A percentile compares a stretch with the other conserved stretches of the same genome.
These are phyloP conservation scores for Benthosema pterotum DNA, from an alignment of 2,797 vertebrate genomes.

Conservation along the genomic window DNA sequence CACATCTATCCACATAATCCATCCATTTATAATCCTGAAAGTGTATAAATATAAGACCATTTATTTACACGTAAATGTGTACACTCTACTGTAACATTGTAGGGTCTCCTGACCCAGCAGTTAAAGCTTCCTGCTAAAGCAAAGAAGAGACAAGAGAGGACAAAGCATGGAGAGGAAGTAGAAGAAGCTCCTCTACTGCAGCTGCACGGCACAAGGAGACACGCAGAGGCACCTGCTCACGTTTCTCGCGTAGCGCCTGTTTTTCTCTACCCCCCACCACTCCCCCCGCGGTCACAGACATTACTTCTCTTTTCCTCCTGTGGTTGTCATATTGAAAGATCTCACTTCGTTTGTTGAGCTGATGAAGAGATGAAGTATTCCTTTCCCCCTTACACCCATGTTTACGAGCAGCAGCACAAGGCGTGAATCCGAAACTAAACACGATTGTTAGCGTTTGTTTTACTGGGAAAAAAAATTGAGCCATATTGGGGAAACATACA, in stretches of 20 bases:
- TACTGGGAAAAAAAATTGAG: slow-evolving; percentile 46
- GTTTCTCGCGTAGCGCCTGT: slow-evolving; percentile 68
- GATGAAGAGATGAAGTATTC: slow-evolving; percentile 51
- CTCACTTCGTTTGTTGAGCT: slow-evolving; percentile 68
- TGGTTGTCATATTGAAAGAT: slow-evolving; percentile 78
- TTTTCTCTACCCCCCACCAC: slow-evolving; percentile 51
- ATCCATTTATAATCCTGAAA: too few species aligned
- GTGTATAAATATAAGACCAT: too few species aligned
- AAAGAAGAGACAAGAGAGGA: slow-evolving; percentile 36
- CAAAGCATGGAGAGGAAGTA: slow-evolving; percentile 58
- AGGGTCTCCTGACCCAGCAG: slow-evolving; percentile 39
- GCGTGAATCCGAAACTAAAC: slow-evolving; percentile 66
- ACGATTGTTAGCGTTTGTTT: slow-evolving; percentile 23
- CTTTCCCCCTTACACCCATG: slow-evolving; percentile 20
- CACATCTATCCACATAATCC: too few species aligned
- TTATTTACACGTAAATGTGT: too few species aligned
- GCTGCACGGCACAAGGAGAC: slow-evolving; percentile 55
- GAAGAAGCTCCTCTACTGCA: slow-evolving; percentile 53
- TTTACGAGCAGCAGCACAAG: slow-evolving; percentile 42
- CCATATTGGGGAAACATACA: slow-evolving; percentile 50
- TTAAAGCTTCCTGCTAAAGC: slow-evolving; percentile 18
- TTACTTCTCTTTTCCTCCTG: slow-evolving; percentile 70
- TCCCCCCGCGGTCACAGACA: slow-evolving; percentile 58
- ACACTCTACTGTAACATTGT: slow-evolving; percentile 5
- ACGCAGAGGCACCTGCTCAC: slow-evolving; percentile 75